phyloP scores from a whole-genome alignment of 2,113 vertebrate species.

The Murina feae region DNA sequence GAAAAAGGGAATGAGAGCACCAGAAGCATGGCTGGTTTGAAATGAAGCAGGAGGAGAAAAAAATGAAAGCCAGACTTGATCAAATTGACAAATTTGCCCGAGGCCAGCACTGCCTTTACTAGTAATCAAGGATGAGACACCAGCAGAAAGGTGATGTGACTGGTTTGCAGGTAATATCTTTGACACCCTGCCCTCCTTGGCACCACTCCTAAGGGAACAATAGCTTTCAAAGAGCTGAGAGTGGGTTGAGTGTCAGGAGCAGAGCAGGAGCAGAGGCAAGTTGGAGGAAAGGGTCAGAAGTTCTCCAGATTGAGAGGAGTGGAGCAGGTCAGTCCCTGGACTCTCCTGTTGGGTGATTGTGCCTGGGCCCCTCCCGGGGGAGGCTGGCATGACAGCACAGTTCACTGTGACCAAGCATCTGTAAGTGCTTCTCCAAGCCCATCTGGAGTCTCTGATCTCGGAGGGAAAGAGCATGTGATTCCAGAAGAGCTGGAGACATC shows the following conservation, averaged over 20 bases:
- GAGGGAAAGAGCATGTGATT: not conserved
- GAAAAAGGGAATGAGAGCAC: not conserved
- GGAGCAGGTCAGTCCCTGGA: not conserved
- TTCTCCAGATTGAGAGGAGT: not conserved
- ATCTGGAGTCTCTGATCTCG: not conserved
- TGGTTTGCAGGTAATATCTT: not conserved
- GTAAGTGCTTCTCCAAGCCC: not conserved
- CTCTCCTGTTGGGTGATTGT: not conserved
- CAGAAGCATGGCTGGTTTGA: not conserved
- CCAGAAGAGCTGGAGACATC: not conserved
- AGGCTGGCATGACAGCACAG: not conserved
- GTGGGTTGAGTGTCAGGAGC: not conserved
- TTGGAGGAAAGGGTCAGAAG: not conserved
- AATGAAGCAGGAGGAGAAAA: not conserved
- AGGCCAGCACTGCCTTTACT: not conserved
- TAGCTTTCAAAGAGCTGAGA: not conserved
- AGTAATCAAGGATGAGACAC: not conserved
- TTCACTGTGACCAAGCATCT: not conserved
- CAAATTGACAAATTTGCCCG: not conserved
- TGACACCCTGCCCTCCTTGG: not conserved
- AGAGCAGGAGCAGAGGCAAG: not conserved
- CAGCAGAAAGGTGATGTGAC: not conserved
- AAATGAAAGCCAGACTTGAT: constrained; percentile 33
- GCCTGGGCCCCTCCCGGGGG: not conserved
- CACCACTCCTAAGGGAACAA: not conserved